Evolutionary conservation across 2,797 vertebrate genomes (phyloP).

Genomic region (Masticophis lateralis): DNA sequence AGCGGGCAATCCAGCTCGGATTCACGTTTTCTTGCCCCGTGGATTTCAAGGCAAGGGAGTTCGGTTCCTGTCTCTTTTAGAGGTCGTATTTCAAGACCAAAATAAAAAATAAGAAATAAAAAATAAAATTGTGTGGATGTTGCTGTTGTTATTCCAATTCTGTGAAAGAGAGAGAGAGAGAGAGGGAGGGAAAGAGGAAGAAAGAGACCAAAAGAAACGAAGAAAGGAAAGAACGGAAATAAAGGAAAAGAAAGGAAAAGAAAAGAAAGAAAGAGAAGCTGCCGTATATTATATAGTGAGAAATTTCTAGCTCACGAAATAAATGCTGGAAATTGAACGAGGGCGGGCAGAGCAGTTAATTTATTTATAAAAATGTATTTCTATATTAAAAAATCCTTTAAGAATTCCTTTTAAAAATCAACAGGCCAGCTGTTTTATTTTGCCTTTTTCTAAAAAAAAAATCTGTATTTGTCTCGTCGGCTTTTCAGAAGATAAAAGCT

Average conservation of each 20-base stretch:
- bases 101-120: too few relatives aligned
- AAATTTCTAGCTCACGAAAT: not conserved
- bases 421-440: not conserved
- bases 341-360: not conserved
- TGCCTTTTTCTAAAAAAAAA: too few relatives aligned
- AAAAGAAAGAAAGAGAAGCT: not conserved
- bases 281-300: not conserved
- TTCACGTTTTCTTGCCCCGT: not conserved
- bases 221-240: not conserved
- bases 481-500: not conserved
- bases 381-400: not conserved
- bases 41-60: not conserved
- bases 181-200: not conserved
- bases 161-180: accelerated
- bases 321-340: not conserved
- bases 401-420: not conserved
- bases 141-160: not conserved
- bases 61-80: not conserved
- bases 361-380: not conserved
- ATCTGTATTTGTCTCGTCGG: not conserved
- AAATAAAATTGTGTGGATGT: not conserved
- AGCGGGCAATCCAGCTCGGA: not conserved
- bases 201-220: too few relatives aligned
- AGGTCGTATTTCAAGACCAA: too few relatives aligned
- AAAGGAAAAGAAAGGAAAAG: too few relatives aligned